Conservation (phyloP, 2,113 vertebrate genomes). For the Electrona antarctica region DNA sequence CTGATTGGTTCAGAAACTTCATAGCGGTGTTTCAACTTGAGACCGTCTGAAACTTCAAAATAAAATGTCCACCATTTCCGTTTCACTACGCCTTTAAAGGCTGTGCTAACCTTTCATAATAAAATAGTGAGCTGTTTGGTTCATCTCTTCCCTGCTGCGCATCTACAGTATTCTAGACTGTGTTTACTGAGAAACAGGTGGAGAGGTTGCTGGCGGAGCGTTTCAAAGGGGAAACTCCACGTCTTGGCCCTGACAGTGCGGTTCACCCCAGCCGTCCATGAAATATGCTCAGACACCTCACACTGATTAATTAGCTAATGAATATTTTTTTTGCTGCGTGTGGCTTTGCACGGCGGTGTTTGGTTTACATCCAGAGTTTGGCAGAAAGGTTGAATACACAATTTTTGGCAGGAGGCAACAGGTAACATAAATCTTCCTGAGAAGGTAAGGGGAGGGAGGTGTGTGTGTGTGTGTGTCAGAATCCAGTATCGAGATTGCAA, state of each 20-base stretch:
- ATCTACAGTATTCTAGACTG: slow-evolving; percentile 13
- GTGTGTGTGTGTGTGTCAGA: neutral
- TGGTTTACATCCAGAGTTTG: slow-evolving; percentile 61
- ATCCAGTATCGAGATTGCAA: slow-evolving; percentile 7
- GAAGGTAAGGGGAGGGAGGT: slow-evolving; percentile 34
- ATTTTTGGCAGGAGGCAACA: slow-evolving; percentile 62
- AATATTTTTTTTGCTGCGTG: slow-evolving; percentile 63
- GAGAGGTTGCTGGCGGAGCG: slow-evolving; percentile 45
- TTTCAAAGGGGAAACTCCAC: slow-evolving; percentile 50
- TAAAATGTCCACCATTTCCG: too few species aligned
- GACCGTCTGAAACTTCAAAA: too few species aligned
- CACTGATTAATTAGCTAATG: slow-evolving; percentile 68
- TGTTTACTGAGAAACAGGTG: slow-evolving; percentile 65
- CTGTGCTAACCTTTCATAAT: slow-evolving; percentile 54
- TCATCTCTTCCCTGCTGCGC: slow-evolving; percentile 33
- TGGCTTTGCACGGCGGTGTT: slow-evolving; percentile 52
- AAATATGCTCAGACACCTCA: slow-evolving; percentile 51
- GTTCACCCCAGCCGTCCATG: slow-evolving; percentile 49
- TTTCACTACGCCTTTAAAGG: too few species aligned
- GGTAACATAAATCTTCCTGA: slow-evolving; percentile 57
- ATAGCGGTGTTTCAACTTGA: too few species aligned
- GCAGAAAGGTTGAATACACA: slow-evolving; percentile 58
- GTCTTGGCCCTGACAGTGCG: slow-evolving; percentile 41
- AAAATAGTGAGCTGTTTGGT: slow-evolving; percentile 50
- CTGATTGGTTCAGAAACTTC: too few species aligned